Conservation (phyloP, 2,113 vertebrate genomes). For the Petroica traversi region DNA sequence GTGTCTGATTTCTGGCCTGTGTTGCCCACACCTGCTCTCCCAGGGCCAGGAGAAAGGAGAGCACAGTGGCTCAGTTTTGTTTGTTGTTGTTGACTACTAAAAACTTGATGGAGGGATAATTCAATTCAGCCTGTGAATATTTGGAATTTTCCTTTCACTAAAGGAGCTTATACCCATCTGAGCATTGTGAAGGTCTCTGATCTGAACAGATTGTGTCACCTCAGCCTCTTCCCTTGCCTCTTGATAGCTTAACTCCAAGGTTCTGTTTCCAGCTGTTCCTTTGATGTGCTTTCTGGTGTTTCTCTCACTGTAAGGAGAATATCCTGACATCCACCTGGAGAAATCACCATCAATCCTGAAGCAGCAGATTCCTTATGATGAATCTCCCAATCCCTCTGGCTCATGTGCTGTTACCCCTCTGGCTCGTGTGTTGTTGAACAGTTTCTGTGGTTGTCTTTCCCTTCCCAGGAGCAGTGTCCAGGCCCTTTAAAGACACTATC, state of each 20-base stretch:
- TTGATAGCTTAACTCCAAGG: neutral
- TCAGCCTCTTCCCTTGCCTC: neutral
- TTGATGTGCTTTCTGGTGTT: neutral
- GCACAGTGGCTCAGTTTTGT: too few species aligned
- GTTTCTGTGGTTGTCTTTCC: neutral
- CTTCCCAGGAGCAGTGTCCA: neutral
- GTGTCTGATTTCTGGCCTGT: neutral
- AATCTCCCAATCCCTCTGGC: neutral
- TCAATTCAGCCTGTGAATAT: neutral
- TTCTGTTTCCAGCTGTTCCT: neutral
- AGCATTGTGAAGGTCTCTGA: neutral
- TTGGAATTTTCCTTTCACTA: neutral
- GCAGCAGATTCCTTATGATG: neutral
- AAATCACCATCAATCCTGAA: neutral
- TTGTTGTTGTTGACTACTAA: neutral
- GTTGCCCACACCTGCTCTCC: neutral
- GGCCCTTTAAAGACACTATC: neutral
- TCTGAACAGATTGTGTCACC: neutral
- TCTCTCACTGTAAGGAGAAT: neutral
- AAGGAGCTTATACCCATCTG: neutral
- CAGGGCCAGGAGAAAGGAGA: neutral
- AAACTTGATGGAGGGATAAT: neutral
- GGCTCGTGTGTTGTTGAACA: too few species aligned
- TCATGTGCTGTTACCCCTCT: fast-evolving
- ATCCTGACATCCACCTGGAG: neutral